Evolutionary conservation across 2,888 invertebrate genomes (phyloP), one percentile per base, ranked within the genome.

Genomic region (Acanthacorydalis orientalis): DNA sequence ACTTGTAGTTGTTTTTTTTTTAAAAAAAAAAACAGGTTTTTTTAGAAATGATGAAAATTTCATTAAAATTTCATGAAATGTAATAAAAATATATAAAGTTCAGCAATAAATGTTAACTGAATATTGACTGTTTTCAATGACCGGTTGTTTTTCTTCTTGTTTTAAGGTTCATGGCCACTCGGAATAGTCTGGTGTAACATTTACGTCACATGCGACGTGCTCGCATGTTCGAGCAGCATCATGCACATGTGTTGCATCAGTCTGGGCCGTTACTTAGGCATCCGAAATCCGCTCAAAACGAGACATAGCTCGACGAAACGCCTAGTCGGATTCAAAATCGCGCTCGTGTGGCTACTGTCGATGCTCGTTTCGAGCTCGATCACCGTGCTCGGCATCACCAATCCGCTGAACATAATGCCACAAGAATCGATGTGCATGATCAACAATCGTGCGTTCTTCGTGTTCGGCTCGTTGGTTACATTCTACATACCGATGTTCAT

Each of bases 401-500:
- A 88, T 63, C 74, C 75, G 46, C 69, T 69, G 51, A 87, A 86
- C 64, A 85, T 87, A 56, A 87, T 87, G 84, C 87, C 87, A 7
- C 74, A 78, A 46, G 77, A 80, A 41, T 73, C 77, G 39, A 65
- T 75, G 48, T 88, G 88, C 64, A 83, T 83, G 50, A 88, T 88
- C 63, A 87, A 87, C 70, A 87, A 88, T 64, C 70, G 85, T 4
- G 74, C 83, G 32, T 88, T 88, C 67, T 87, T 88, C 74, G 83
- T 91, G 46, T 88, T 90, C 64, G 95, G 93, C 15, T 93, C 92
- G 0, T 68, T 92, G 60, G 82, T 90, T 48, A 89, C 93, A 34
- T 96, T 96, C 69, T 92, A 93, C 72, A 83, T 95, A 54, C 95
- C 95, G 6, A 89, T 95, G 81, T 71, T 90, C 54, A 87, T 89